Evolutionary conservation across 2,113 vertebrate genomes (phyloP).

Genomic region (Notarius quadriscutis): DNA sequence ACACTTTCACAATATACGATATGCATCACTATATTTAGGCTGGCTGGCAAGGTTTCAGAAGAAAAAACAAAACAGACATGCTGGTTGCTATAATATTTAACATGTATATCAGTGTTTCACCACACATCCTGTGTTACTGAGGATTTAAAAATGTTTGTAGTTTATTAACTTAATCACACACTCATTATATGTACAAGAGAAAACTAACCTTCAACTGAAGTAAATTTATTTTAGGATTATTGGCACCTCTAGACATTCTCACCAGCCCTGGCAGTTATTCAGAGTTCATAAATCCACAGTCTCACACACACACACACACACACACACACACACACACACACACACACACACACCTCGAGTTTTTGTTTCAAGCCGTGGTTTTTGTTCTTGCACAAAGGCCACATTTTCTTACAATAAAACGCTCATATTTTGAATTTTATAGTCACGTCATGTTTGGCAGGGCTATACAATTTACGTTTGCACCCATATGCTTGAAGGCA

Average conservation of each 20-base stretch:
- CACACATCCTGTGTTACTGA: neutral
- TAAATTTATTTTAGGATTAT: neutral
- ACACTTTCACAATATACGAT: neutral
- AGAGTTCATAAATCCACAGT: neutral
- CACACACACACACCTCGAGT: no score
- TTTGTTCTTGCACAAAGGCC: neutral
- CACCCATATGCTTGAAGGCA: neutral
- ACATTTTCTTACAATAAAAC: neutral
- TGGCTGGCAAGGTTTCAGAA: neutral
- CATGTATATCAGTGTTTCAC: no score
- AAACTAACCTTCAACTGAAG: neutral
- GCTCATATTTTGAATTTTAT: neutral
- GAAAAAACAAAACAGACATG: neutral
- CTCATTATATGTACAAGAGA: neutral
- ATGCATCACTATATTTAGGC: neutral
- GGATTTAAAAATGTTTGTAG: neutral
- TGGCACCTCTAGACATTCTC: neutral
- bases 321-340: no score
- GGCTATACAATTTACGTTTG: neutral
- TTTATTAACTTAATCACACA: neutral
- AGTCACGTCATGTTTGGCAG: neutral
- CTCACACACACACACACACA: no score
- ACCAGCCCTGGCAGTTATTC: neutral
- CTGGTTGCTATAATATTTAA: neutral
- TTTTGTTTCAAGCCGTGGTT: neutral